phyloP scores from a whole-genome alignment of 2,797 vertebrate species.

The Graptemys geographica region DNA sequence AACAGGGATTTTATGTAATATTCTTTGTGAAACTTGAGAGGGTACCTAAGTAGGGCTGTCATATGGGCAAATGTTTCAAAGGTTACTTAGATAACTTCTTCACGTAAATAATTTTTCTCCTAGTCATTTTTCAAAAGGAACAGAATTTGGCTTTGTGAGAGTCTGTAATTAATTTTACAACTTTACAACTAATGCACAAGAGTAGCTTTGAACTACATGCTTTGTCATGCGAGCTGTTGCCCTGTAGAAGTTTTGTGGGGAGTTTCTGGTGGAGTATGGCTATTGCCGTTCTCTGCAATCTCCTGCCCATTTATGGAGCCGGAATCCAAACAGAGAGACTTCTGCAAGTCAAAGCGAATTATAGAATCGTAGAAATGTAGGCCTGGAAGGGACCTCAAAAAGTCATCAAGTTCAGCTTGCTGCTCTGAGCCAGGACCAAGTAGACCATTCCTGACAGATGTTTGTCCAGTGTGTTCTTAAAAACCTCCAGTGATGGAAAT shows the following conservation, averaged over 20 bases:
- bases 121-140: background rate
- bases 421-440: background rate
- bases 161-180: background rate
- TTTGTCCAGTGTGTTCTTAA: too few relatives aligned
- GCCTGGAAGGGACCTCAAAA: background rate
- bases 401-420: background rate
- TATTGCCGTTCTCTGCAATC: background rate
- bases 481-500: background rate
- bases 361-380: background rate
- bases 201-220: background rate
- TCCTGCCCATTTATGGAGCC: background rate
- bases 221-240: accelerated
- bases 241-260: background rate
- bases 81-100: background rate
- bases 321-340: background rate
- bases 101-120: background rate
- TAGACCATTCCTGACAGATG: too few relatives aligned
- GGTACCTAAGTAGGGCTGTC: background rate
- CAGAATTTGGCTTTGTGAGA: background rate
- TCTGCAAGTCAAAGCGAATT: background rate
- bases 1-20: background rate
- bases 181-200: background rate
- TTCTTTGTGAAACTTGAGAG: background rate
- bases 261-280: background rate
- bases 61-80: background rate